Percentiles rank a stretch among this genome's conserved stretches.
phyloP scores from a whole-genome alignment of 2,797 vertebrate species.

The Phrynocephalus guinanensis region DNA sequence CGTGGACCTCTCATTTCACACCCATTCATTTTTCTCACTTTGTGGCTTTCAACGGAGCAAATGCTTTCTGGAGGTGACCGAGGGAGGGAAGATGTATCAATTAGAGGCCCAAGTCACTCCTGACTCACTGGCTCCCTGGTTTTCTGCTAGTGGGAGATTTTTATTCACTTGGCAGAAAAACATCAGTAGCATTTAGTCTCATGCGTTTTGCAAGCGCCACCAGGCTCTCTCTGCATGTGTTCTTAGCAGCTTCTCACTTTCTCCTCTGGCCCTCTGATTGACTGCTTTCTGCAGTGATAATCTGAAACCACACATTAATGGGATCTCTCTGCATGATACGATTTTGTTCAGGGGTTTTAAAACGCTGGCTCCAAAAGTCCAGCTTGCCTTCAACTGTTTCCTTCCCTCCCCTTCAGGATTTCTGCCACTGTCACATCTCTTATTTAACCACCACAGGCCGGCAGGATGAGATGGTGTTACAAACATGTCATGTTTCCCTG shows the following conservation, averaged over 20 bases:
- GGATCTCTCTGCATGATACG: neutral
- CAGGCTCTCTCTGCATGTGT: constrained; percentile 37
- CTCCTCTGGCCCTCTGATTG: constrained; percentile 34
- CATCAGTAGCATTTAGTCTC: constrained; percentile 54
- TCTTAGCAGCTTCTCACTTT: constrained; percentile 46
- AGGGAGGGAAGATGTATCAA: constrained; percentile 60
- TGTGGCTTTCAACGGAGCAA: constrained; percentile 67
- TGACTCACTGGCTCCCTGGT: constrained; percentile 46
- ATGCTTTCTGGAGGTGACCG: constrained; percentile 52
- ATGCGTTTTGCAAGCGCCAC: constrained; percentile 47
- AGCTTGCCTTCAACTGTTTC: neutral
- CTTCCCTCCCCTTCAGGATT: neutral
- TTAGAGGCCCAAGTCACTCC: constrained; percentile 45
- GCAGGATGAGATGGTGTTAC: neutral
- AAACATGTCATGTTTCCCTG: neutral
- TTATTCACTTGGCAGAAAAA: constrained; percentile 36
- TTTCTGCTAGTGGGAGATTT: constrained; percentile 37
- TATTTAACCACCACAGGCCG: constrained; percentile 7
- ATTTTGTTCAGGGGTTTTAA: neutral
- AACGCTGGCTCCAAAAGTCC: neutral
- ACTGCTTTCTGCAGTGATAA: constrained; percentile 21
- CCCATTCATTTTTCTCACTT: constrained; percentile 71
- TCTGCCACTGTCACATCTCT: constrained; percentile 10
- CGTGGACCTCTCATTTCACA: constrained; percentile 48
- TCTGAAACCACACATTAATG: constrained; percentile 15